Conservation (phyloP, 1,140 invertebrate species). For the Trachymyrmex cornetzi region DNA sequence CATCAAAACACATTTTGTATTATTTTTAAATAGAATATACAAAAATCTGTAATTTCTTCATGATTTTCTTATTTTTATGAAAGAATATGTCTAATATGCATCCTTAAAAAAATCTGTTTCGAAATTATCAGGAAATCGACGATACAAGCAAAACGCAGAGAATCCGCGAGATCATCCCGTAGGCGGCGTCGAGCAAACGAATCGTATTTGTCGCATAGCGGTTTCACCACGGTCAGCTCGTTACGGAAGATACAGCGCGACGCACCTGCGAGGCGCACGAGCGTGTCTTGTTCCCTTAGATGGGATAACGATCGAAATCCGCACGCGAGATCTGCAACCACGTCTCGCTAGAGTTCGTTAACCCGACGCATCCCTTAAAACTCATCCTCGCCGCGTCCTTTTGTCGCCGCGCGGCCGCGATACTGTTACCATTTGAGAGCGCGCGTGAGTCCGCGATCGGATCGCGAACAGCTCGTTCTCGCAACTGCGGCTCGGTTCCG, state of each 20-base stretch:
- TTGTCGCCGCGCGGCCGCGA: constrained; percentile 57
- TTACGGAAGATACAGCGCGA: constrained; percentile 48
- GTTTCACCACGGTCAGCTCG: constrained; percentile 49
- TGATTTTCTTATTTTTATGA: no score
- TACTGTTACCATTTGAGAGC: constrained; percentile 69
- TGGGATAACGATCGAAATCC: constrained; percentile 75
- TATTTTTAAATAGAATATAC: no score
- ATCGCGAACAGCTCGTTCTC: constrained; percentile 65
- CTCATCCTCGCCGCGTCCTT: constrained; percentile 67
- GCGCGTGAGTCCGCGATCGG: constrained; percentile 64
- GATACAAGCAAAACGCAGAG: not conserved
- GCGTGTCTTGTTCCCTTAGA: constrained; percentile 69
- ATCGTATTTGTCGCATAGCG: constrained; percentile 57
- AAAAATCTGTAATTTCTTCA: no score
- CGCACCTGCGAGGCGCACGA: constrained; percentile 64
- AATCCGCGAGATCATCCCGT: not conserved
- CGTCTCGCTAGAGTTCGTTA: constrained; percentile 41
- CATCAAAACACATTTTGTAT: no score
- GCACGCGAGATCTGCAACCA: constrained; percentile 59
- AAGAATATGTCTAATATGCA: no score
- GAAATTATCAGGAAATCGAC: not conserved
- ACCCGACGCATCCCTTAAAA: constrained; percentile 65
- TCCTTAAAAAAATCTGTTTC: not conserved
- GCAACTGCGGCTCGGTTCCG: constrained; percentile 37
- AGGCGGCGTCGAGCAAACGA: constrained; percentile 47